Evolutionary conservation across 2,797 vertebrate genomes (phyloP).

Genomic region (Gorsachius magnificus): DNA sequence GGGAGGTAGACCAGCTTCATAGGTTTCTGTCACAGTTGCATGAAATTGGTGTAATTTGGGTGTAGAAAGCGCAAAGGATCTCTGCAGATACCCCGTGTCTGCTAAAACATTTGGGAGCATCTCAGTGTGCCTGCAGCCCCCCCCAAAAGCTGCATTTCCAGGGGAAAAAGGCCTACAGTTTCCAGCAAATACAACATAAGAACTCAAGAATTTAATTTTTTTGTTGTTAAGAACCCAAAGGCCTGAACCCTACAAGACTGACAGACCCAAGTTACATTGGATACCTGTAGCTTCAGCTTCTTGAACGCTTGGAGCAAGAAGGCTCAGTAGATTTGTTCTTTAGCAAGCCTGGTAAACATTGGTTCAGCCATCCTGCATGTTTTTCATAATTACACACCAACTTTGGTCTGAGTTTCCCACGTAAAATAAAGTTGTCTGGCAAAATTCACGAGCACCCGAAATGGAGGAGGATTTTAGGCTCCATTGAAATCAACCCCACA

Average conservation of each 20-base stretch:
- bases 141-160: neutral
- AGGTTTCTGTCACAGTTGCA: neutral
- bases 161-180: neutral
- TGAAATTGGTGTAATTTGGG: neutral
- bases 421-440: neutral
- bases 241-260: neutral
- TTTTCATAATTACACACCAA: neutral
- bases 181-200: neutral
- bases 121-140: neutral
- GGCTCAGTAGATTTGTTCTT: neutral
- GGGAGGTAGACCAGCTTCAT: neutral
- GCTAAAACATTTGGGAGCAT: neutral
- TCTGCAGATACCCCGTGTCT: neutral
- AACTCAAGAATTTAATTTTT: neutral
- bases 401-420: neutral
- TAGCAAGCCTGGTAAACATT: neutral
- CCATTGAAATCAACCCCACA: neutral
- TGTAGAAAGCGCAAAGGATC: neutral
- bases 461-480: neutral
- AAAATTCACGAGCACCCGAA: neutral
- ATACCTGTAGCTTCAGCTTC: neutral
- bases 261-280: neutral
- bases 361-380: neutral
- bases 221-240: neutral
- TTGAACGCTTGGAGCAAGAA: neutral